phyloP scores from a whole-genome alignment of 2,888 invertebrate species.

The Rhopalosiphum nymphaeae region DNA sequence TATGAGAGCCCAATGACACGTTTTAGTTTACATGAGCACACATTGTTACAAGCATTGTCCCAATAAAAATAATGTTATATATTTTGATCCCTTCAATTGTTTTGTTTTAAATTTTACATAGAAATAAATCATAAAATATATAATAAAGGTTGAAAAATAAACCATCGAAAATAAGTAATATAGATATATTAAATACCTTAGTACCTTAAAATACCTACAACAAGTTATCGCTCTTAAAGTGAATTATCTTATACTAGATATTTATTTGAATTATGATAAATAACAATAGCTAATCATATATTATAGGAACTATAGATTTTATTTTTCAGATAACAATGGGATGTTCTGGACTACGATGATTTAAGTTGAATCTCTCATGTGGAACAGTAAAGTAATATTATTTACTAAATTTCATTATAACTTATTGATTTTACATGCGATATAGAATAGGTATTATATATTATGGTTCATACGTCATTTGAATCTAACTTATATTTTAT shows the following conservation, averaged over 20 bases:
- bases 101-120: neutral
- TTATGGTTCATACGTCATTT: neutral
- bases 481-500: conserved; percentile 5
- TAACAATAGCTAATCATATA: neutral
- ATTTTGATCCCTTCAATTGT: neutral
- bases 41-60: neutral
- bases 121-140: neutral
- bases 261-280: conserved; percentile 13
- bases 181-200: neutral
- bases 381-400: neutral
- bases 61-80: neutral
- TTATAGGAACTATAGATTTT: neutral
- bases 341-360: neutral
- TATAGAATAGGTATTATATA: neutral
- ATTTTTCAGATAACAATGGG: conserved; percentile 5
- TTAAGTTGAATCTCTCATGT: neutral
- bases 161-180: neutral
- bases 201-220: neutral
- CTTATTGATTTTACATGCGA: conserved; percentile 10
- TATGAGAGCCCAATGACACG: neutral
- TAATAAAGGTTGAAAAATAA: neutral
- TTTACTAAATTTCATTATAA: conserved; percentile 6
- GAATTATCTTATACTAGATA: neutral
- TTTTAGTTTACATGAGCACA: neutral
- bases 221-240: neutral